Evolutionary conservation across 2,113 vertebrate genomes (phyloP), one percentile per base, ranked within the genome.

Genomic region (Archilochus colubris): DNA sequence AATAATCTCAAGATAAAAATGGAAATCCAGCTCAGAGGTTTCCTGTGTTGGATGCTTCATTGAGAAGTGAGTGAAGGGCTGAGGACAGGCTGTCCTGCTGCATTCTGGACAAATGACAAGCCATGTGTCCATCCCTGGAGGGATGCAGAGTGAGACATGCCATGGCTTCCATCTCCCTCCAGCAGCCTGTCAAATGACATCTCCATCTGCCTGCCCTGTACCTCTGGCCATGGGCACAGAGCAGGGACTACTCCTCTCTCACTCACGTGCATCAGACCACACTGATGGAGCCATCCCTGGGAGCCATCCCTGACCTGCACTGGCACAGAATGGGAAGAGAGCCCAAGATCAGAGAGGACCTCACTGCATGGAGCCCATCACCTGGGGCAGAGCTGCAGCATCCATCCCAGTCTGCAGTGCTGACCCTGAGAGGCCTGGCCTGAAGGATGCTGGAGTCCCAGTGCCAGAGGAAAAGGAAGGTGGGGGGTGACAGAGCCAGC

Each of bases 161-260:
- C 69, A 44, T 22, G 86, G n/a, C 87, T 85, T 91, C 31, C 72
- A 50, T 94, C 57, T 90, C 91, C 95, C 88, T 82, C 81, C 75
- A 82, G 94, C 69, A 59, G 83, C 69, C 93, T 95, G 81, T 97
- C 97, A 93, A 78, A 88, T 95, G 83, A 86, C 58, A 96, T 96
- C 80, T 93, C 94, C 92, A 69, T 92, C 76, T 91, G 89, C 50
- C 54, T 72, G 70, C 55, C 53, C 76, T 81, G 54, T 22, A 73
- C 82, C 87, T 96, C 78, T 55, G 51, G 95, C 67, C 86, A 82
- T 4, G 30, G 94, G 91, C 74, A 46, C 57, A 51, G 83, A 48
- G 9, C 3, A 19, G 87, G 57, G 86, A 85, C 92, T 74, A 14
- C 63, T 92, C 88, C 80, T 92, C 81, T 51, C 28, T 70, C 88